Evolutionary conservation across 2,113 vertebrate genomes (phyloP).

Genomic region (Sardina pilchardus): DNA sequence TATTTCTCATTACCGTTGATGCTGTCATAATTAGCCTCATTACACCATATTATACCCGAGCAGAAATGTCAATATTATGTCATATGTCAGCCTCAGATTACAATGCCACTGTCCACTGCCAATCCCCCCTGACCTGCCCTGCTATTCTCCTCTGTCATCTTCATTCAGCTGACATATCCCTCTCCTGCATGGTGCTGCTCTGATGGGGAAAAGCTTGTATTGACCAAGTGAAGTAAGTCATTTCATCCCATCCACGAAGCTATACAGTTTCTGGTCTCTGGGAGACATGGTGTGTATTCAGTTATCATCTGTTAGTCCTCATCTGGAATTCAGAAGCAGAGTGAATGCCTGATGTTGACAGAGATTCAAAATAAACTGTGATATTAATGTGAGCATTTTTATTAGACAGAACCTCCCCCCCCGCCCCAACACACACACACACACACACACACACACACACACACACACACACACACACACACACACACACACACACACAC

Average conservation of each 20-base stretch:
- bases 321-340: neutral
- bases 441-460: too few species aligned
- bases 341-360: neutral
- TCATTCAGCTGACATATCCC: neutral
- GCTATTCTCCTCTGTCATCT: neutral
- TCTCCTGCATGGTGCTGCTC: neutral
- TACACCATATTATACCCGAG: neutral
- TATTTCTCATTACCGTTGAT: conserved; percentile 28
- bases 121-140: neutral
- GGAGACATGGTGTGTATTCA: neutral
- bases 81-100: neutral
- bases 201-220: neutral
- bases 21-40: neutral
- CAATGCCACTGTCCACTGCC: neutral
- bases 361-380: conserved; percentile 1
- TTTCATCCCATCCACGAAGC: neutral
- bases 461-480: too few species aligned
- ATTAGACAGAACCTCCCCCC: neutral
- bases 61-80: conserved; percentile 17
- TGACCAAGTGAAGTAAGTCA: neutral
- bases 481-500: neutral
- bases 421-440: too few species aligned
- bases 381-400: neutral
- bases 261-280: neutral
- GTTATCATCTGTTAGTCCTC: neutral